Percentiles rank a stretch among this genome's conserved stretches.
Evolutionary conservation across 2,797 vertebrate genomes (phyloP).

Genomic region (Otolemur crassicaudatus): DNA sequence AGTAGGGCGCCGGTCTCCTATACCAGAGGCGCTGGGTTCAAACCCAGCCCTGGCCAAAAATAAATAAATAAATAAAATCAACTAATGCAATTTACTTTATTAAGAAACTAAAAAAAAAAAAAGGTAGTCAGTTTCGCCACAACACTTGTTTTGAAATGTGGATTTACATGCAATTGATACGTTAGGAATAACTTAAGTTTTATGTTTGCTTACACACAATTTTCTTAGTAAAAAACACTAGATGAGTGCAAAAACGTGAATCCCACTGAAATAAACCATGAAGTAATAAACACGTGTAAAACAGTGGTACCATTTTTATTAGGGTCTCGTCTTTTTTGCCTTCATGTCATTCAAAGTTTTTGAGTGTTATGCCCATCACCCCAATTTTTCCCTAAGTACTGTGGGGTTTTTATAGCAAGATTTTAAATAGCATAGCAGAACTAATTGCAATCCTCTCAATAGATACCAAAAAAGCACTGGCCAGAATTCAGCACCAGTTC

Average conservation of each 20-base stretch:
- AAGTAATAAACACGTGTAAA: not conserved
- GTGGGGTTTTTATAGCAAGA: not conserved
- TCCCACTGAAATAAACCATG: not conserved
- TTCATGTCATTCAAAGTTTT: not conserved
- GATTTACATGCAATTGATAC: not conserved
- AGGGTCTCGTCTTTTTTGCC: not conserved
- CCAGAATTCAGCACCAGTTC: not conserved
- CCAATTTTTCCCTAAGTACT: not conserved
- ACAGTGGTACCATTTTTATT: not conserved
- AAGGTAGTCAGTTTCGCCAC: not conserved
- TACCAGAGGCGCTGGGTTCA: too few species aligned
- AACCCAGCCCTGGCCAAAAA: too few species aligned
- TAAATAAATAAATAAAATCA: not conserved
- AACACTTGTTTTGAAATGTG: not conserved
- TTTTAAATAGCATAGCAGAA: slow-evolving; percentile 30
- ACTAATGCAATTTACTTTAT: not conserved
- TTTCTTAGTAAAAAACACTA: not conserved
- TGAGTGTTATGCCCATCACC: not conserved
- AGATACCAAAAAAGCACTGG: not conserved
- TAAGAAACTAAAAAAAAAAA: not conserved
- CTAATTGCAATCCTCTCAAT: slow-evolving; percentile 29
- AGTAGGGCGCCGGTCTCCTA: too few species aligned
- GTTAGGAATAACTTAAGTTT: not conserved
- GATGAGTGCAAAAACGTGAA: not conserved
- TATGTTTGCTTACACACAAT: too few species aligned